Conservation (phyloP, 1,140 invertebrate genomes). For the Babylonia areolata region DNA sequence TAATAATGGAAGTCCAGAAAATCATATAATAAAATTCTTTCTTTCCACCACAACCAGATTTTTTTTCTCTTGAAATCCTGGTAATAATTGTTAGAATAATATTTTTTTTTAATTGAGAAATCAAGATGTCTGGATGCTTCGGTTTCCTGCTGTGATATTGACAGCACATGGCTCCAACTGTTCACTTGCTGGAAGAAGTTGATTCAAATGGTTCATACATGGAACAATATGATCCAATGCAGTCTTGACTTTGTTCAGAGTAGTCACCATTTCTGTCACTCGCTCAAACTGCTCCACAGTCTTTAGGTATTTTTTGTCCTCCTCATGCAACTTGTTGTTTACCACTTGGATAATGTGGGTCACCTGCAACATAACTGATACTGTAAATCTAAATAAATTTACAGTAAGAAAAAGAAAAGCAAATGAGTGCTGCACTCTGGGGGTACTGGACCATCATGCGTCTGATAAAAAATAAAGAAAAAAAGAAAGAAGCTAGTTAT, state of each 20-base stretch:
- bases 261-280: conserved; percentile 85
- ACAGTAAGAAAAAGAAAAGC: too few species aligned
- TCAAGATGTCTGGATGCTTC: neutral
- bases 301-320: conserved; percentile 88
- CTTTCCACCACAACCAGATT: too few species aligned
- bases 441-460: too few species aligned
- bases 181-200: conserved; percentile 87
- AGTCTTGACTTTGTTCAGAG: conserved; percentile 88
- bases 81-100: too few species aligned
- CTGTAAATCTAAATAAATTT: too few species aligned
- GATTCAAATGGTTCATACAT: conserved; percentile 89
- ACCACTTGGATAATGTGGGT: conserved; percentile 85
- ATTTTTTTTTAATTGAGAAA: neutral
- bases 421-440: too few species aligned
- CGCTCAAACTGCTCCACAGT: conserved; percentile 90
- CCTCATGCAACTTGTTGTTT: conserved; percentile 83
- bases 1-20: too few species aligned
- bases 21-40: too few species aligned
- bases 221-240: conserved; percentile 90
- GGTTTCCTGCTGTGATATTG: neutral
- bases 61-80: too few species aligned
- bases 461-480: too few species aligned
- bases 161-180: conserved; percentile 88
- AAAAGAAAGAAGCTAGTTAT: too few species aligned
- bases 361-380: conserved; percentile 79